Evolutionary conservation across 2,888 invertebrate genomes (phyloP), one percentile per base, ranked within the genome.

Genomic region (Athalia rosae): DNA sequence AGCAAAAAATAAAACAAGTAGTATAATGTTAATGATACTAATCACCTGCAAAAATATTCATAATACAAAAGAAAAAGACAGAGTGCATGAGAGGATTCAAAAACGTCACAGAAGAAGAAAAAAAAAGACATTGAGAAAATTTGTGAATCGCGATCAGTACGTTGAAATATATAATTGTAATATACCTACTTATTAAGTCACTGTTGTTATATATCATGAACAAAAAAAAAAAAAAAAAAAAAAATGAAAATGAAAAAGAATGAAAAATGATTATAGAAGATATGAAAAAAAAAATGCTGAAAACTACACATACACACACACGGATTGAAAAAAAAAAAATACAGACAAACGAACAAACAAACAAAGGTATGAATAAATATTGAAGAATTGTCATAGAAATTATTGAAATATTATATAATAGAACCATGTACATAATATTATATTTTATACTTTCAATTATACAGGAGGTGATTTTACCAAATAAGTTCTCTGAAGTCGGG

Each of bases 151-250:
- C 15, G 67, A 67, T 53, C 41, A 13, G 53, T 8, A 67, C 67
- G 67, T 67, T 67, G 41, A 67, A 43, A n/a, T 43, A 45, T 62
- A 53, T 53, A 3, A 53, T 53, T 53, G 53, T 53, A 53, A 8
- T 67, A 53, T 67, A 64, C 28, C 28, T 28, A 28, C 28, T 28
- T 28, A 53, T 3, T 50, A 67, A 67, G 48, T 67, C 50, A 48
- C 67, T 67, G 67, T 67, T 67, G 67, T 67, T 67, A 67, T 67
- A 67, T 50, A 41, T 45, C 45, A 67, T 53, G 6, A 11, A 13
- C 7, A 4, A 15, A 61, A 61, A 61, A 15, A 15, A 50, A 48
- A 66, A 9, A 6, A 67, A 67, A 50, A 7, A 53, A 3, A 41
- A 15, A 50, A 48, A 66, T 9, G 6, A 67, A 67, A 50, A 7